phyloP scores from a whole-genome alignment of 1,140 invertebrate genomes.

The Pseudoatta argentina region DNA sequence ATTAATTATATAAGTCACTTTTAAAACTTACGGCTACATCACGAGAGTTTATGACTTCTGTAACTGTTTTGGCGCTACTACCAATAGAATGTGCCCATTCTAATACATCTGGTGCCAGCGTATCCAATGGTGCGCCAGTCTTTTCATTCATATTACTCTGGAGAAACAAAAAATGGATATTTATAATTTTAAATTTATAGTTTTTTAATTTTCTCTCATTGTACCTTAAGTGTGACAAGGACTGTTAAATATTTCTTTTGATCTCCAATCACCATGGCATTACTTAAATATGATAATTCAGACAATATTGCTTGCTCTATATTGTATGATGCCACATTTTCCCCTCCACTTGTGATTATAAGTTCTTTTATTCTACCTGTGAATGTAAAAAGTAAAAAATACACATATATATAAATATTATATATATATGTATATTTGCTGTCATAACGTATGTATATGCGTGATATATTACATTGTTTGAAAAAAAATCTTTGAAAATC shows the following conservation, averaged over 20 bases:
- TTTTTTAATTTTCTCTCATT: background rate
- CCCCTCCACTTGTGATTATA: slow-evolving; percentile 97
- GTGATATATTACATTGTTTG: too few relatives aligned
- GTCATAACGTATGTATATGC: background rate
- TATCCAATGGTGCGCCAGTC: slow-evolving; percentile 90
- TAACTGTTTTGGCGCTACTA: slow-evolving; percentile 90
- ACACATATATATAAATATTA: background rate
- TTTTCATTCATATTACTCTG: slow-evolving; percentile 90
- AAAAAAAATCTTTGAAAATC: too few relatives aligned
- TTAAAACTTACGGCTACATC: slow-evolving; percentile 83
- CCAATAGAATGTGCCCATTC: slow-evolving; percentile 92
- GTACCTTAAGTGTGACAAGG: slow-evolving; percentile 94
- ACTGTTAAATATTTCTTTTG: slow-evolving; percentile 94
- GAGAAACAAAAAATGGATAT: slow-evolving; percentile 52
- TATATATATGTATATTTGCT: background rate
- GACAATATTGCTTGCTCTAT: slow-evolving; percentile 94
- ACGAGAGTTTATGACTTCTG: slow-evolving; percentile 89
- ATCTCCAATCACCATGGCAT: slow-evolving; percentile 95
- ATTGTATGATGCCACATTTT: slow-evolving; percentile 95
- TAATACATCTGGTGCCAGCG: slow-evolving; percentile 88
- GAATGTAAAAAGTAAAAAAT: slow-evolving; percentile 35
- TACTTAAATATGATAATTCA: slow-evolving; percentile 92
- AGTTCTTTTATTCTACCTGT: slow-evolving; percentile 89
- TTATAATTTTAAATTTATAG: background rate
- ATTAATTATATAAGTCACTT: background rate